Evolutionary conservation across 2,888 invertebrate genomes (phyloP).

Genomic region (Argyresthia albistria): DNA sequence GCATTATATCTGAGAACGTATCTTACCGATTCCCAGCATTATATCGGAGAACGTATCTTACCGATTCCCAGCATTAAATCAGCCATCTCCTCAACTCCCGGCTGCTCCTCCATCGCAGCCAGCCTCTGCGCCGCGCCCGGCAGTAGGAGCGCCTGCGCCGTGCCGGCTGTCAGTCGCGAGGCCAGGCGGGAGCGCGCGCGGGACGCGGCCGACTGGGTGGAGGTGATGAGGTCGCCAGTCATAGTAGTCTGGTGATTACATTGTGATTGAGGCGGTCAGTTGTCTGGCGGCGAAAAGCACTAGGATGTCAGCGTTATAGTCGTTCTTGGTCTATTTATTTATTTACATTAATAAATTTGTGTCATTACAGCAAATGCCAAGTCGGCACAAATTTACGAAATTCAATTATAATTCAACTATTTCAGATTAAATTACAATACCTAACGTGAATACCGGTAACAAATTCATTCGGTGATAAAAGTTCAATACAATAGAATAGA

Average conservation of each 20-base stretch:
- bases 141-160: slow-evolving; percentile 29
- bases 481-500: no score
- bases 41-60: slow-evolving; percentile 29
- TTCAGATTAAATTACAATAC: no score
- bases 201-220: slow-evolving; percentile 65
- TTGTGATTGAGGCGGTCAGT: slow-evolving; percentile 48
- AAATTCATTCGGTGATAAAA: no score
- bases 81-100: slow-evolving; percentile 33
- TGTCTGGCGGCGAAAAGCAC: slow-evolving; percentile 32
- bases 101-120: slow-evolving; percentile 27
- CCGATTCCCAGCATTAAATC: slow-evolving; percentile 49
- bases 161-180: slow-evolving; percentile 18
- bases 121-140: slow-evolving; percentile 39
- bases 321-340: no score
- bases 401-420: no score
- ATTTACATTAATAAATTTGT: no score
- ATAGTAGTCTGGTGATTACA: slow-evolving; percentile 75
- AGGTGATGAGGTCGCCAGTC: slow-evolving; percentile 83
- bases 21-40: slow-evolving; percentile 48
- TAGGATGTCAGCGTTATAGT: no score
- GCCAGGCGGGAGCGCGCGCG: slow-evolving; percentile 68
- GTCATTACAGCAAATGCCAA: no score
- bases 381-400: no score
- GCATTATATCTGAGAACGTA: no score
- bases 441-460: no score